Evolutionary conservation across 2,888 invertebrate species (phyloP).

Genomic region (Ophion costatus): DNA sequence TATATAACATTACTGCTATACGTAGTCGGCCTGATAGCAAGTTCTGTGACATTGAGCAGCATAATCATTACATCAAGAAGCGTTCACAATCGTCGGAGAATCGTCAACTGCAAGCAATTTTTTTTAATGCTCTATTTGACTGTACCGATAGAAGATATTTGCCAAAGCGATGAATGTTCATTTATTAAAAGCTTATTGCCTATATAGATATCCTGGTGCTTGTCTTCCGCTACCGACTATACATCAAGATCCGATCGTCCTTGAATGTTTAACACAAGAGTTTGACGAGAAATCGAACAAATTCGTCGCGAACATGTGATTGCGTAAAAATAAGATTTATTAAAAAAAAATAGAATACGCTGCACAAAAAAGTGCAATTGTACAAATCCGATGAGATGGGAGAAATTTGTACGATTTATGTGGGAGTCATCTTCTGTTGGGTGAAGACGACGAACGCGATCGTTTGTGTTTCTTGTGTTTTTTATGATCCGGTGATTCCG

Average conservation of each 20-base stretch:
- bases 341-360: constrained; percentile 66
- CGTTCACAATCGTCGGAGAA: background rate
- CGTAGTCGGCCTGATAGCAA: background rate
- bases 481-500: constrained; percentile 84
- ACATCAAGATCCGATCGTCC: background rate
- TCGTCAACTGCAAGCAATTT: background rate
- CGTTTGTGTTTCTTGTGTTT: constrained; percentile 81
- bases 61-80: background rate
- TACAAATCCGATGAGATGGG: constrained; percentile 31
- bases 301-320: background rate
- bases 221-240: background rate
- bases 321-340: constrained; percentile 75
- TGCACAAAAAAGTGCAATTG: constrained; percentile 33
- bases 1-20: background rate
- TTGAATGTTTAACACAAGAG: background rate
- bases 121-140: background rate
- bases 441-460: constrained; percentile 70
- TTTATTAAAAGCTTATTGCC: too few relatives aligned
- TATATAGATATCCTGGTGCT: too few relatives aligned
- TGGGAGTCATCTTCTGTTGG: constrained; percentile 71
- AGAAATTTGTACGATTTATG: constrained; percentile 21
- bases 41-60: too few relatives aligned
- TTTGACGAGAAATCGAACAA: background rate
- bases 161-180: too few relatives aligned
- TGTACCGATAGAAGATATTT: background rate